Evolutionary conservation across 2,797 vertebrate genomes (phyloP).

Genomic region (Xenopus petersii): DNA sequence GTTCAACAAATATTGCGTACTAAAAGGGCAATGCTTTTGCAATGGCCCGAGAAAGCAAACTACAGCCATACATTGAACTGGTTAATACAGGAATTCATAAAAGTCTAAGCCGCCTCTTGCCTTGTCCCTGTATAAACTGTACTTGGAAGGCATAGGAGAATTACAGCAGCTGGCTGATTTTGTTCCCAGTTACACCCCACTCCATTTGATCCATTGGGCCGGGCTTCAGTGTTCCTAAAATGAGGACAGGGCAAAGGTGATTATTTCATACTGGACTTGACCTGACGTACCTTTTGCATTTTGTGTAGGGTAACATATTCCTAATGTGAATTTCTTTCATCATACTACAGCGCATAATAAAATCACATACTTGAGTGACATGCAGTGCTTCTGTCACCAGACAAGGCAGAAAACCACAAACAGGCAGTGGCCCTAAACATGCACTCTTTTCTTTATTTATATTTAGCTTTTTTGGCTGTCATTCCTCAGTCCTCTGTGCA

Average conservation of each 20-base stretch:
- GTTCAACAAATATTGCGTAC: neutral
- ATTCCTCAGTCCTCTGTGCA: constrained; percentile 15
- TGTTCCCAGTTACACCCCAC: constrained; percentile 68
- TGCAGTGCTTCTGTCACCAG: constrained; percentile 16
- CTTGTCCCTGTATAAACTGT: constrained; percentile 62
- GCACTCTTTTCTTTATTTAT: constrained; percentile 29
- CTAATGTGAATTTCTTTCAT: constrained; percentile 62
- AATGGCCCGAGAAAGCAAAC: constrained; percentile 7
- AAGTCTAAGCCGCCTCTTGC: constrained; percentile 45
- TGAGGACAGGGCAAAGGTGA: constrained; percentile 78
- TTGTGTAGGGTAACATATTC: constrained; percentile 51
- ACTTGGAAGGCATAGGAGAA: constrained; percentile 52
- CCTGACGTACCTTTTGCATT: constrained; percentile 63
- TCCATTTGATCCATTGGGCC: constrained; percentile 61
- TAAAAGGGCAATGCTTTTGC: neutral
- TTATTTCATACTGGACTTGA: constrained; percentile 77
- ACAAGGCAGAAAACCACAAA: constrained; percentile 22
- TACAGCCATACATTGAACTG: constrained; percentile 3
- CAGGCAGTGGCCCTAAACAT: constrained; percentile 29
- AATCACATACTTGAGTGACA: constrained; percentile 20
- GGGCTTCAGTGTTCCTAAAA: constrained; percentile 71
- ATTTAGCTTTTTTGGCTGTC: constrained; percentile 41
- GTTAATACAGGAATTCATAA: constrained; percentile 40
- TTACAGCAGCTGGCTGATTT: constrained; percentile 69
- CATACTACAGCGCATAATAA: neutral